Base-by-base conservation (phyloP, 2,888 invertebrate species). In the Shargacucullia verbasci region DNA sequence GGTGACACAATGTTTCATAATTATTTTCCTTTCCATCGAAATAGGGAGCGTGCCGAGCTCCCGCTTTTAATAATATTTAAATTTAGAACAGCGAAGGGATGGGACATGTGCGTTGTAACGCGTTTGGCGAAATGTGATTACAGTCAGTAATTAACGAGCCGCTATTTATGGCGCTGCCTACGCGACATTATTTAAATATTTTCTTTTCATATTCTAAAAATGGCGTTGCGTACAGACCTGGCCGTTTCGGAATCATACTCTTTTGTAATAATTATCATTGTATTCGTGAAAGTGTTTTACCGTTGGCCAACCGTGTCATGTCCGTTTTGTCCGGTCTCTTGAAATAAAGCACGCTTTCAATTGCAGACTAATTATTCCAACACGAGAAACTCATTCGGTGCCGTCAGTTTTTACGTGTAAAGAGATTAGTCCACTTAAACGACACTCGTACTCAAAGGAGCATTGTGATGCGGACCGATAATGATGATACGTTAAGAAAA, bases 51-150 rank as follows among this genome's bases (percentile, higher is more conserved):
- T 89, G 90, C 86, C 85, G 73, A 84, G 76, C 89, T 88, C 89
- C 90, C 89, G 88, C 86, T 85, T 88, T 67, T 89, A 89, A 90
- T 90, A 90, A 87, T 89, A 88, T 91, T 91, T 92, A 92, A 90
- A 91, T 91, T 81, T 94, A 92, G 93, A 93, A 92, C 90, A 70
- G 91, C 92, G 90, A 93, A 93, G 93, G 93, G 93, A 94, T 93
- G 92, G 89, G 92, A 91, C 93, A 93, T 91, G 88, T 93, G 92
- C 91, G 90, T 89, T 85, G 91, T 91, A 92, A 93, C 91, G 91
- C 86, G 85, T 92, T 92, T 94, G 93, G 93, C 93, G 93, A 94
- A 94, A 93, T 93, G 93, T 91, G 93, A 94, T 94, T 94, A 92
- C 90, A 87, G 87, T 87, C 85, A 72, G 89, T 92, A 91, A 94